A percentile compares a stretch with the other conserved stretches of the same genome.
phyloP scores from a whole-genome alignment of 2,888 invertebrate genomes.

The Habrosyne pyritoides region DNA sequence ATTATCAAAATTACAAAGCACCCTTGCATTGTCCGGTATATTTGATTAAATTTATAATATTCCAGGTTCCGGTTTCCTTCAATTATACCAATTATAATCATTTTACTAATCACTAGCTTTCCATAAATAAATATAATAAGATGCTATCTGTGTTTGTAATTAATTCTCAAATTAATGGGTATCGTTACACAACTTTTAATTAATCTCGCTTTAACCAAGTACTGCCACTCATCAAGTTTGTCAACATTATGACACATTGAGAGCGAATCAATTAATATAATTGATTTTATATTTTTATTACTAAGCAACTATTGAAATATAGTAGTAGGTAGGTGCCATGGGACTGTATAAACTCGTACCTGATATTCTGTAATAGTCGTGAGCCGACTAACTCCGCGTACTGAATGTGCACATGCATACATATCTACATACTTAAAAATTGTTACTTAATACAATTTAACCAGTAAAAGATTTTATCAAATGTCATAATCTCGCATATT shows the following conservation, averaged over 20 bases:
- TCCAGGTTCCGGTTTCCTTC: background rate
- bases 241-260: background rate
- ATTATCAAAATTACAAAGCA: background rate
- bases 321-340: background rate
- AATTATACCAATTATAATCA: no score
- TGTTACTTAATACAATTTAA: background rate
- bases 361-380: background rate
- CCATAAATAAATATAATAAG: background rate
- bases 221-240: conserved; percentile 13
- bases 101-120: no score
- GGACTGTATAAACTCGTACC: background rate
- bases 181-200: conserved; percentile 6
- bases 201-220: background rate
- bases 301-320: background rate
- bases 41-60: background rate
- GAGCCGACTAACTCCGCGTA: background rate
- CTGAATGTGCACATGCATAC: background rate
- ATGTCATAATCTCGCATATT: conserved; percentile 6
- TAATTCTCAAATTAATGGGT: background rate
- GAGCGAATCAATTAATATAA: background rate
- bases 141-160: no score
- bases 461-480: conserved; percentile 7
- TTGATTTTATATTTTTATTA: background rate
- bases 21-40: background rate
- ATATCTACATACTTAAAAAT: background rate